phyloP scores from a whole-genome alignment of 2,888 invertebrate genomes.

The Ethmia dodecea region DNA sequence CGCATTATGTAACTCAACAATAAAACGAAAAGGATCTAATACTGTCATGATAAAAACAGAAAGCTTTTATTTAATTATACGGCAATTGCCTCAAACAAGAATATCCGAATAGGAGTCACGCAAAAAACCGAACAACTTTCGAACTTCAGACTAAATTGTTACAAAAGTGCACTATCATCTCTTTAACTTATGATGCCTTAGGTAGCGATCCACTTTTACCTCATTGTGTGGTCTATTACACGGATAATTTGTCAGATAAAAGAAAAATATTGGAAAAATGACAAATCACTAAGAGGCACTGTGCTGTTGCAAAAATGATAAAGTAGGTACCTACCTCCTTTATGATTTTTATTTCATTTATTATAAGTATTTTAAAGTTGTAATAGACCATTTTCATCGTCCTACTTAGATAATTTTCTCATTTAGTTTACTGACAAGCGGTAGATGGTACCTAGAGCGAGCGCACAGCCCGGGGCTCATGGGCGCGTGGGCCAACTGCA shows the following conservation, averaged over 20 bases:
- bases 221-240: slow-evolving; percentile 14
- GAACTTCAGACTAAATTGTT: slow-evolving; percentile 23
- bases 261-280: no score
- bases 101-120: slow-evolving; percentile 10
- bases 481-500: slow-evolving; percentile 22
- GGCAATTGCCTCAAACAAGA: slow-evolving; percentile 15
- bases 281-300: not conserved
- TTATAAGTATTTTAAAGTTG: no score
- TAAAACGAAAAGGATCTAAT: not conserved
- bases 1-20: no score
- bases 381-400: slow-evolving; percentile 28
- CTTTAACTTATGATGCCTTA: slow-evolving; percentile 19
- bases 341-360: no score
- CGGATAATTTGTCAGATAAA: slow-evolving; percentile 17
- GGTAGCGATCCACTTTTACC: slow-evolving; percentile 21
- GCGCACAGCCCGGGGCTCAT: slow-evolving; percentile 20
- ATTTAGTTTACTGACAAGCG: slow-evolving; percentile 38
- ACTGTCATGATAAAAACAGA: not conserved
- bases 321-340: no score
- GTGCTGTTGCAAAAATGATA: no score
- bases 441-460: slow-evolving; percentile 13
- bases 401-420: slow-evolving; percentile 45
- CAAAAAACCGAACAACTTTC: slow-evolving; percentile 21
- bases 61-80: slow-evolving; percentile 4
- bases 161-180: slow-evolving; percentile 29